These are phyloP conservation scores for Silurus asotus DNA, from an alignment of 2,113 vertebrate genomes.

Conservation along the genomic window DNA sequence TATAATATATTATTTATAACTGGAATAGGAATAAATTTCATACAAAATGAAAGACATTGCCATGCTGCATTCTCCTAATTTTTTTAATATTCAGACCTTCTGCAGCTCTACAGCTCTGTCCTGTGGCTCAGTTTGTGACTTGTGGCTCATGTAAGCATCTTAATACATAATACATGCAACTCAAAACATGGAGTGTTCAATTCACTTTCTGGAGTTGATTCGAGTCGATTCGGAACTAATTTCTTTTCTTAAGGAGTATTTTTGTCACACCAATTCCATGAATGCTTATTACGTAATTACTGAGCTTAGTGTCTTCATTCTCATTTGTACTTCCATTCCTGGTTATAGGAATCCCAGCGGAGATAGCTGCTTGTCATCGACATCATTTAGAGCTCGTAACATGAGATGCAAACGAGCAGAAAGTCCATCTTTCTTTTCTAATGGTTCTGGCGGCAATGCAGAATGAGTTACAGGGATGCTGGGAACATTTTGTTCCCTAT, in stretches of 20 bases:
- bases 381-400: not conserved
- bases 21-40: too few relatives aligned
- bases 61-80: too few relatives aligned
- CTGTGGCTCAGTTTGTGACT: too few relatives aligned
- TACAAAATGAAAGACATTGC: too few relatives aligned
- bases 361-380: not conserved
- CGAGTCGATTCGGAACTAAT: not conserved
- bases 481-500: constrained; percentile 65
- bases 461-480: constrained; percentile 48
- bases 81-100: too few relatives aligned
- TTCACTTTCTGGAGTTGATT: not conserved
- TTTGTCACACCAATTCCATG: not conserved
- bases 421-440: constrained; percentile 29
- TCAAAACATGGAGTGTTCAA: not conserved
- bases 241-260: not conserved
- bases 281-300: not conserved
- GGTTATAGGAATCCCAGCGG: not conserved
- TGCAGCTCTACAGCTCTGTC: too few relatives aligned
- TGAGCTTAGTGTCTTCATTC: not conserved
- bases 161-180: not conserved
- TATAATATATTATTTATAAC: too few relatives aligned
- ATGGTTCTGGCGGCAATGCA: not conserved
- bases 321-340: not conserved
- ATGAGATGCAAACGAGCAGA: not conserved
- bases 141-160: too few relatives aligned